A percentile compares a stretch with the other conserved stretches of the same genome.
These are phyloP conservation scores for Philypnodon macrostomus DNA, from an alignment of 2,797 vertebrate species.

Conservation along the genomic window DNA sequence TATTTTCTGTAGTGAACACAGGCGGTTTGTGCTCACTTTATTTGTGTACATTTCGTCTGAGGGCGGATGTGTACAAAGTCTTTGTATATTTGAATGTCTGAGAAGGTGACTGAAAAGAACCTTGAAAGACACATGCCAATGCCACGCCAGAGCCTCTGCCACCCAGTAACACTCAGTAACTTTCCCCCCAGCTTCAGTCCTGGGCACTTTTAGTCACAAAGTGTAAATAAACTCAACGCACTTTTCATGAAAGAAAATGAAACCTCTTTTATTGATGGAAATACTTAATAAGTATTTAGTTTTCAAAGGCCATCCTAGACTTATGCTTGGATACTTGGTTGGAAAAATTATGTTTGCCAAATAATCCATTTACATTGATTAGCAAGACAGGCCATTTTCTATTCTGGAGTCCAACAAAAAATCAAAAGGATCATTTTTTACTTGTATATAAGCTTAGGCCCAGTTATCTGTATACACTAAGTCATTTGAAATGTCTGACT, in stretches of 20 bases:
- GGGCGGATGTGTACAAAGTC: slow-evolving; percentile 23
- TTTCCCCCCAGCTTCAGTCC: slow-evolving; percentile 12
- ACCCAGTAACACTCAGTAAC: slow-evolving; percentile 17
- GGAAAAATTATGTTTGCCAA: slow-evolving; percentile 1
- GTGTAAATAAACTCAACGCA: slow-evolving; percentile 24
- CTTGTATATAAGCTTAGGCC: slow-evolving; percentile 4
- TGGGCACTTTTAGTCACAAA: slow-evolving; percentile 5
- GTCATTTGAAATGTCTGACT: slow-evolving; percentile 1
- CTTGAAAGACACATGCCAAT: slow-evolving; percentile 10
- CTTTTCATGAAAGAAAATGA: slow-evolving; percentile 5
- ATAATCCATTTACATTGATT: slow-evolving; percentile 1
- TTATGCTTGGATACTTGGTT: background rate
- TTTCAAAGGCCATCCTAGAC: background rate
- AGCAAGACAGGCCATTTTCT: background rate
- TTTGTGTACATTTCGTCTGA: slow-evolving; percentile 61
- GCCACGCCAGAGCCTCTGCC: slow-evolving; percentile 7
- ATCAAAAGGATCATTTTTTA: slow-evolving; percentile 9
- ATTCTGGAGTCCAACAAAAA: slow-evolving; percentile 1
- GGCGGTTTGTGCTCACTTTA: slow-evolving; percentile 51
- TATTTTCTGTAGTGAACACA: slow-evolving; percentile 43
- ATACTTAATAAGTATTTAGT: background rate
- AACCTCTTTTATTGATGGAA: slow-evolving; percentile 8
- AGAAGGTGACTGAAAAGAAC: slow-evolving; percentile 29
- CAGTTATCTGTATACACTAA: slow-evolving; percentile 15
- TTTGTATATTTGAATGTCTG: slow-evolving; percentile 69